phyloP scores from a whole-genome alignment of 1,140 invertebrate species.

The Heliconius congener region DNA sequence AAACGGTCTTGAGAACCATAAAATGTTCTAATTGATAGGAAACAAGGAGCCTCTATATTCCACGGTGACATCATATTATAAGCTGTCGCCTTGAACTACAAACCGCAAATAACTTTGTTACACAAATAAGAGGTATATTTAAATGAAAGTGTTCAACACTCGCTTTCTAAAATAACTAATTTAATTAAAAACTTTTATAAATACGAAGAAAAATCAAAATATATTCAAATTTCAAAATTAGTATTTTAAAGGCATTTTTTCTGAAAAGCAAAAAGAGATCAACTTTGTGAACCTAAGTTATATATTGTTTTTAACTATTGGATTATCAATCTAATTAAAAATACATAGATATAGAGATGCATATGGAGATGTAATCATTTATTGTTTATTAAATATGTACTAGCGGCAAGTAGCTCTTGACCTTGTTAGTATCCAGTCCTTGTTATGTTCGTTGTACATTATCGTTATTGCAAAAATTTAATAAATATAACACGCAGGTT shows the following conservation, averaged over 20 bases:
- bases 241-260: too few species aligned
- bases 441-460: slow-evolving; percentile 29
- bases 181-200: neutral
- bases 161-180: neutral
- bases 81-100: slow-evolving; percentile 39
- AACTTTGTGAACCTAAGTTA: too few species aligned
- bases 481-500: slow-evolving; percentile 29
- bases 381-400: slow-evolving; percentile 1
- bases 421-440: slow-evolving; percentile 37
- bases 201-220: neutral
- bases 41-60: slow-evolving; percentile 40
- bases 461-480: slow-evolving; percentile 30
- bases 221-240: neutral
- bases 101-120: slow-evolving; percentile 35
- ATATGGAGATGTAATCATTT: neutral
- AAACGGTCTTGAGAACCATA: slow-evolving; percentile 36
- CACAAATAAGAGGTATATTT: slow-evolving; percentile 11
- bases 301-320: neutral
- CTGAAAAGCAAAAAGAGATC: too few species aligned
- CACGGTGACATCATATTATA: slow-evolving; percentile 43
- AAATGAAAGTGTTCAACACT: neutral
- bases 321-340: neutral
- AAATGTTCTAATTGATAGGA: slow-evolving; percentile 41
- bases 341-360: neutral
- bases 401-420: slow-evolving; percentile 31